Percentiles rank a stretch among this genome's conserved stretches.
Evolutionary conservation across 2,797 vertebrate species (phyloP).

Genomic region (Tamandua tetradactyla): DNA sequence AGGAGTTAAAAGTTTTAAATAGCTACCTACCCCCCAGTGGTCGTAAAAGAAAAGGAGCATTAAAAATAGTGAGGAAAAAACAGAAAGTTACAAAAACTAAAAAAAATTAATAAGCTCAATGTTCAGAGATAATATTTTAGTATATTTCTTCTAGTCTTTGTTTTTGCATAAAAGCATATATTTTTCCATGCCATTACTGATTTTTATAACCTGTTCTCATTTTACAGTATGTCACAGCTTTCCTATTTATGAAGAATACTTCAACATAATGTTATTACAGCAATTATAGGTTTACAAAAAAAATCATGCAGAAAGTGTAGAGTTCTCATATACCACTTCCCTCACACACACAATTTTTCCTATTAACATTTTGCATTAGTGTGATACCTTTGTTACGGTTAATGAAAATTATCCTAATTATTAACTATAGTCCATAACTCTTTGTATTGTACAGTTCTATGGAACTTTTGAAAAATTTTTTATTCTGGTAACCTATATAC

Average conservation of each 20-base stretch:
- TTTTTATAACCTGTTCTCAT: background rate
- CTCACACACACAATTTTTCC: no score
- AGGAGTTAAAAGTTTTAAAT: background rate
- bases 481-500: no score
- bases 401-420: no score
- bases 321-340: no score
- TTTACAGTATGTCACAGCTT: background rate
- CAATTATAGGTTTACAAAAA: no score
- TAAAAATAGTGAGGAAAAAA: background rate
- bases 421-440: no score
- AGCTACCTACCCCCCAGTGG: background rate
- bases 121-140: background rate
- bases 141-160: background rate
- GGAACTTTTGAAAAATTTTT: no score
- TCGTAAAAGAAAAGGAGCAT: background rate
- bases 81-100: background rate
- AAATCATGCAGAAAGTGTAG: no score
- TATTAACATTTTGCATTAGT: no score
- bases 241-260: background rate
- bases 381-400: no score
- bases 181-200: background rate
- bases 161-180: slow-evolving; percentile 5
- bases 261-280: background rate
- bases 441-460: no score
- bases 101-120: slow-evolving; percentile 4